A percentile compares a stretch with the other conserved stretches of the same genome.
These are phyloP conservation scores for Microctenopoma lineatum DNA, from an alignment of 2,797 vertebrate genomes.

Conservation along the genomic window DNA sequence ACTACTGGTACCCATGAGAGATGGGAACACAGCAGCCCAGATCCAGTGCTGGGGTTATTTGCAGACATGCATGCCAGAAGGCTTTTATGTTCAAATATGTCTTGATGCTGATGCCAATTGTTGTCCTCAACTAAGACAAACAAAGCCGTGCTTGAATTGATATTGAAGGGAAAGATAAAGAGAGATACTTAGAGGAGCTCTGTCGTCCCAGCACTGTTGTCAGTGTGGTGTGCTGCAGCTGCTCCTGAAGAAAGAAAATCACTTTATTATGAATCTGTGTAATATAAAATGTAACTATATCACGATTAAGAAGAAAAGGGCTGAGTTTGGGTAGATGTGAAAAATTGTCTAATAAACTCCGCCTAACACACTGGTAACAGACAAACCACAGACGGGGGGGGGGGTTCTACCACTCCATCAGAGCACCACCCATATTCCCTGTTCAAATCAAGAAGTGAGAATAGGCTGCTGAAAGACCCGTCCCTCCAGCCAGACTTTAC, in stretches of 20 bases:
- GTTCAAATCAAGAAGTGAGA: constrained; percentile 70
- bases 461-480: constrained; percentile 62
- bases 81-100: constrained; percentile 28
- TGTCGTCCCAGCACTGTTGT: constrained; percentile 30
- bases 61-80: background rate
- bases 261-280: constrained; percentile 28
- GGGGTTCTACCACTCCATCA: constrained; percentile 29
- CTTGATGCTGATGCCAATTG: constrained; percentile 9
- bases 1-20: constrained; percentile 15
- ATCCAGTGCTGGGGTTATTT: constrained; percentile 1
- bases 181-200: constrained; percentile 19
- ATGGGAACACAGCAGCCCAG: constrained; percentile 14
- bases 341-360: background rate
- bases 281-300: constrained; percentile 64
- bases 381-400: constrained; percentile 25
- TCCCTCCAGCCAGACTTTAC: constrained; percentile 52
- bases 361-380: constrained; percentile 36
- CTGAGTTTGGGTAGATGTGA: constrained; percentile 6
- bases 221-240: constrained; percentile 10
- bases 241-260: constrained; percentile 17
- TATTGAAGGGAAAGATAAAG: constrained; percentile 14
- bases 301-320: constrained; percentile 29
- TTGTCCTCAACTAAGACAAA: constrained; percentile 26
- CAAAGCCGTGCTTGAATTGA: constrained; percentile 27
- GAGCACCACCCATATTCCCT: constrained; percentile 62